Evolutionary conservation across 1,140 invertebrate genomes (phyloP).

Genomic region (Sycophila sp.): DNA sequence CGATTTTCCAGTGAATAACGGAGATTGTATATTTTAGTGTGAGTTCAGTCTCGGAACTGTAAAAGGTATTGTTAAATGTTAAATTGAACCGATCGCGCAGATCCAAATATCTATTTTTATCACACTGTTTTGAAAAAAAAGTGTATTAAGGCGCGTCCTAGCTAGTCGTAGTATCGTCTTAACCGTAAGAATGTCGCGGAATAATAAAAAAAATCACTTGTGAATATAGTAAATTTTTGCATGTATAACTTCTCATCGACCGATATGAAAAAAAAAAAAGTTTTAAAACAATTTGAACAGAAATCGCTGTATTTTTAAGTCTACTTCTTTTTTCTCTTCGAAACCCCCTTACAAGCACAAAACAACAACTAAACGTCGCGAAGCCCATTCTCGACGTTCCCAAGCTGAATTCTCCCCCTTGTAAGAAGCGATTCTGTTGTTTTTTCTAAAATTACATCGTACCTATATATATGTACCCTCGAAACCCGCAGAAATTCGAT

Average conservation of each 20-base stretch:
- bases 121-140: background rate
- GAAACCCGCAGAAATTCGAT: too few species aligned
- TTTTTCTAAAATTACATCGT: too few species aligned
- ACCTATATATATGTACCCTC: too few species aligned
- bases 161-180: too few species aligned
- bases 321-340: constrained; percentile 15
- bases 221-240: background rate
- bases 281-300: too few species aligned
- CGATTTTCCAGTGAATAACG: background rate
- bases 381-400: background rate
- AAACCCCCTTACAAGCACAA: constrained; percentile 5
- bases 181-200: too few species aligned
- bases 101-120: constrained; percentile 20
- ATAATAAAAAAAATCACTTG: too few species aligned
- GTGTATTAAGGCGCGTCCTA: background rate
- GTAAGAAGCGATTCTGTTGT: background rate
- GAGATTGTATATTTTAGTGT: background rate
- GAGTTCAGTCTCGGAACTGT: background rate
- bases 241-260: background rate
- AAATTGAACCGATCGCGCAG: background rate
- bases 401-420: background rate
- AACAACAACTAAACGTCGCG: background rate
- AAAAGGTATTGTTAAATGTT: background rate
- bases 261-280: background rate
- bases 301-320: constrained; percentile 16